Evolutionary conservation across 37 sponge, comb jelly and placozoan genomes (phyloP).

Genomic region (Mnemiopsis leidyi): DNA sequence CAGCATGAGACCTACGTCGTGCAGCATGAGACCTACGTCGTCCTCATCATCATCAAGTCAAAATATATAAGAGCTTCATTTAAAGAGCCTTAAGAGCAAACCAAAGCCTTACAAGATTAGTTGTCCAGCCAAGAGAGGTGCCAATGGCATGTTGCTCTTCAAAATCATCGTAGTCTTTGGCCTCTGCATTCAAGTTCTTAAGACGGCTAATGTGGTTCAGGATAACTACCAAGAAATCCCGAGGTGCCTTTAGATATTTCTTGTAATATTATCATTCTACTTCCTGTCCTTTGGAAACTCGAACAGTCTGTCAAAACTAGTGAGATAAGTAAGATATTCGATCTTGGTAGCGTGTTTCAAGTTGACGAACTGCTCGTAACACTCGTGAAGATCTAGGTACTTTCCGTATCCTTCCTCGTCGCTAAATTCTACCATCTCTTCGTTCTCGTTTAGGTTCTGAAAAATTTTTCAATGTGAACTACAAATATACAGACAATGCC

Average conservation of each 20-base stretch:
- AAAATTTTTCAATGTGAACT: too few species aligned
- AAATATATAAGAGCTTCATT: too few species aligned
- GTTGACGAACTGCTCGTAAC: slow-evolving; percentile 77
- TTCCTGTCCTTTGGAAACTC: slow-evolving; percentile 91
- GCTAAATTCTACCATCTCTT: slow-evolving; percentile 85
- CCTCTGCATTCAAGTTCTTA: slow-evolving; percentile 70
- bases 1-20: too few species aligned
- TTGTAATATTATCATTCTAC: slow-evolving; percentile 73
- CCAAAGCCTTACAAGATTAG: too few species aligned
- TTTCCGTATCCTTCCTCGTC: slow-evolving; percentile 98
- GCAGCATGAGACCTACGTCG: too few species aligned
- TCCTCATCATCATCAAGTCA: too few species aligned
- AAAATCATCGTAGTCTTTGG: slow-evolving; percentile 69
- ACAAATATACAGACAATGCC: too few species aligned
- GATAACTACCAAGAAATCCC: slow-evolving; percentile 78
- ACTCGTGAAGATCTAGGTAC: slow-evolving; percentile 86
- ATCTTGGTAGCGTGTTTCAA: slow-evolving; percentile 75
- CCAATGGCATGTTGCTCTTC: slow-evolving; percentile 81
- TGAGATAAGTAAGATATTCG: slow-evolving; percentile 89
- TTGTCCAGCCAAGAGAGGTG: slow-evolving; percentile 92
- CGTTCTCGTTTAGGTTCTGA: not conserved
- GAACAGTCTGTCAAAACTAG: slow-evolving; percentile 85
- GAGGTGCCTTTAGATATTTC: slow-evolving; percentile 75
- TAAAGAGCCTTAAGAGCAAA: too few species aligned
- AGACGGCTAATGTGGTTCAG: slow-evolving; percentile 75